phyloP scores from a whole-genome alignment of 2,797 vertebrate species.

The Argentina silus region DNA sequence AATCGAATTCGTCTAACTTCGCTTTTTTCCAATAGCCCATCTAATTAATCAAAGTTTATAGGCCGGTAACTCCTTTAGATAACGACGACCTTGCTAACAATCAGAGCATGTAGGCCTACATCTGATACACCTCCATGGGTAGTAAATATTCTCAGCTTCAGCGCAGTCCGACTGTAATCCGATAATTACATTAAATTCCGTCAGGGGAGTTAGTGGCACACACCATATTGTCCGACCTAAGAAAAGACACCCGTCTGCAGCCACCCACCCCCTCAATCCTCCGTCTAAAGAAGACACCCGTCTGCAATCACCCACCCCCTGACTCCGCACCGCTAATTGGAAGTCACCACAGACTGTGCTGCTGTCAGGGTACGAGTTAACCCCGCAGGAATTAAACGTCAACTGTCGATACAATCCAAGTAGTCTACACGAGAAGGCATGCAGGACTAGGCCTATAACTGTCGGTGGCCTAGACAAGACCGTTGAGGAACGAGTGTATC shows the following conservation, averaged over 20 bases:
- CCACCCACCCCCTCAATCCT: conserved; percentile 36
- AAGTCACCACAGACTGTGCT: not conserved
- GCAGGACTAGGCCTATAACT: too few relatives aligned
- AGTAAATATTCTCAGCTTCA: conserved; percentile 58
- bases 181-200: conserved; percentile 78
- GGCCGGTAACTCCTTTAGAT: conserved; percentile 13
- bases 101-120: conserved; percentile 20
- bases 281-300: conserved; percentile 55
- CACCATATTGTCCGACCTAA: conserved; percentile 72
- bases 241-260: conserved; percentile 66
- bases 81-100: conserved; percentile 8
- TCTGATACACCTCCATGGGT: conserved; percentile 39
- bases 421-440: too few relatives aligned
- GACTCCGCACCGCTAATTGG: too few relatives aligned
- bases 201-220: conserved; percentile 75
- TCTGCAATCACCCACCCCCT: conserved; percentile 57
- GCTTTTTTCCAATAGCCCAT: not conserved
- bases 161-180: conserved; percentile 74
- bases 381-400: too few relatives aligned
- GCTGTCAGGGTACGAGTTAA: not conserved
- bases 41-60: conserved; percentile 29
- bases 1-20: conserved; percentile 19
- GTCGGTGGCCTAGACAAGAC: too few relatives aligned
- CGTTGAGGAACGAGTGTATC: too few relatives aligned
- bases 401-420: too few relatives aligned